Evolutionary conservation across 2,113 vertebrate species (phyloP).

Genomic region (Trochalopteron elliotii): DNA sequence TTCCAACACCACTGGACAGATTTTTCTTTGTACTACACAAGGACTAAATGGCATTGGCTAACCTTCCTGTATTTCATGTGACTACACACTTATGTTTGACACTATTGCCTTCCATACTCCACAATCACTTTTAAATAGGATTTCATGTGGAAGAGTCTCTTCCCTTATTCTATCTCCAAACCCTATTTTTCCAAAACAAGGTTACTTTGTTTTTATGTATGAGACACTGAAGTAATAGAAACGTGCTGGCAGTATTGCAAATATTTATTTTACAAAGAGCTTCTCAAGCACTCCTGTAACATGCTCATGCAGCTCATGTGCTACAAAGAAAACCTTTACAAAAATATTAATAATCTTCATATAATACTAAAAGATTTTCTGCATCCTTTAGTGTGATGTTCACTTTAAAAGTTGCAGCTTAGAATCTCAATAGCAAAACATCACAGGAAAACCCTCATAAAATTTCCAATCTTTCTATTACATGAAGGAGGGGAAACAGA

Average conservation of each 20-base stretch:
- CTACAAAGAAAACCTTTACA: not conserved
- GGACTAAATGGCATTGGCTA: not conserved
- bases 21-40: not conserved
- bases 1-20: not conserved
- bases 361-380: not conserved
- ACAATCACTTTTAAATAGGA: not conserved
- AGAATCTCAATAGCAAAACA: not conserved
- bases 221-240: not conserved
- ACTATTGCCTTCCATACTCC: not conserved
- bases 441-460: not conserved
- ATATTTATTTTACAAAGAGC: not conserved
- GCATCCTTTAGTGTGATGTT: not conserved
- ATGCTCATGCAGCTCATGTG: fast-evolving
- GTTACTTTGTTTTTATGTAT: not conserved
- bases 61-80: not conserved
- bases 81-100: not conserved
- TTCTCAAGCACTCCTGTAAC: not conserved
- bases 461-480: not conserved
- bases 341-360: not conserved
- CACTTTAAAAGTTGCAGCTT: not conserved
- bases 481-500: not conserved
- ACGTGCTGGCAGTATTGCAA: not conserved
- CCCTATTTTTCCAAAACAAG: not conserved
- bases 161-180: not conserved
- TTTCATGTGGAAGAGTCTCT: not conserved